Base-by-base conservation (phyloP, 2,797 vertebrate genomes). In the Picus viridis region DNA sequence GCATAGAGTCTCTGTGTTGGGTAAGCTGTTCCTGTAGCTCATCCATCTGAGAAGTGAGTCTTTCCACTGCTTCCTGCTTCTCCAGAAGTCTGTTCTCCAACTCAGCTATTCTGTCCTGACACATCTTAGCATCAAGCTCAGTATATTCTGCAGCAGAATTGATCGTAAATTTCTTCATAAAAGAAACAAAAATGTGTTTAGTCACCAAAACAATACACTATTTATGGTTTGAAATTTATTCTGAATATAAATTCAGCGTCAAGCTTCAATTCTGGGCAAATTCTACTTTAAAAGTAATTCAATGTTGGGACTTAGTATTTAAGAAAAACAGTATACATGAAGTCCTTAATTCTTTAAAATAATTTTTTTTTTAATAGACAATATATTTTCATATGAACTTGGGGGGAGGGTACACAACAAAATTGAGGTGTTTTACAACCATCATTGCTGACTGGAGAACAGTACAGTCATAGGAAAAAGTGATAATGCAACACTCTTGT, bases 121-220 rank as follows among this genome's bases (percentile, higher is more conserved):
- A 87, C 53, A 69, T 29, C 27, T 87, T 41, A 15, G 68, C 88
- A 74, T 95, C 95, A 64, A 83, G 80, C 69, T 94, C 95, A 5
- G 27, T 87, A 59, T 69, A 83, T 32, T 94, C 95, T 86, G 93
- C 43, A 45, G 57, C 19, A 67, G 95, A 47, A 75, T 78, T 96
- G 96, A 98, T 27, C 36, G 39, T 61, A 53, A 47, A 10, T 71
- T 96, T 84, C 98, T 98, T 97, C 74, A 80, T 6, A 30, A 49
- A 45, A 45, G 12, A 88, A 84, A 61, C 3, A 83, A 59, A 88
- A 71, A 34, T 0, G 2, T 20, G 54, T 71, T 71, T 36, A 47
- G n/a, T 74, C 56, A 58, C 7, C 43, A 70, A 70, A 79, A 78
- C 10, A 63, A 43, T 20, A 27, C 2, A 64, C 6, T 17, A 49